Base-by-base conservation (phyloP, 2,888 invertebrate genomes). In the Heliconius hortense region DNA sequence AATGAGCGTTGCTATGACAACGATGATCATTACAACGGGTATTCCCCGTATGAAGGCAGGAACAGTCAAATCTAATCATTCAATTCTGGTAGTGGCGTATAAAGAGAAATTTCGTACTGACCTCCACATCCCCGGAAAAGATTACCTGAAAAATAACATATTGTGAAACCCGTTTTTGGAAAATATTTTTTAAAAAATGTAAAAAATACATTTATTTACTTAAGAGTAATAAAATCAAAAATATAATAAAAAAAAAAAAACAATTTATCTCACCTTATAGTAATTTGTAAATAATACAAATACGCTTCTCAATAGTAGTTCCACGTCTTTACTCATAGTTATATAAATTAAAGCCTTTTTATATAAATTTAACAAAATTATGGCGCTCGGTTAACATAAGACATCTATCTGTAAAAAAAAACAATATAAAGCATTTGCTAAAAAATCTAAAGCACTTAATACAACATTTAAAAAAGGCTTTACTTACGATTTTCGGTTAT, bases 61-160 rank as follows among this genome's bases (percentile, higher is more conserved):
- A 15, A 39, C 48, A 48, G 48, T 24, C 7, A 15, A 56, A 18
- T n/a, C 43, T n/a, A 26, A 8, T 24, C 11, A 2, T 35, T 18
- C 1, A 15, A 43, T 7, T 66, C 24, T 39, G 53, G 70, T 24
- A 39, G 59, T 26, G 26, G 13, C 56, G 35, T 3, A 60, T 35
- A 43, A 39, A 35, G 8, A 26, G 18, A 43, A 39, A 18, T 3
- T 62, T 69, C n/a, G 7, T 62, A 71, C 71, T 71, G 28, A 71
- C 71, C 71, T 71, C 59, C 21, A 21, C 0, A 43, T 62, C 39
- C 71, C 71, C 39, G 60, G 71, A 62, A 71, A 62, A 18, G 71
- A 71, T 71, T 71, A 62, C 71, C 71, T 71, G 71, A 62, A 71
- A 71, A 71, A 71, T 15, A 71, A 43, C 15, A 62, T 60, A 71